Percentiles rank a stretch among this genome's conserved stretches.
phyloP scores from a whole-genome alignment of 2,888 invertebrate genomes.

The Caenorhabditis wallacei region DNA sequence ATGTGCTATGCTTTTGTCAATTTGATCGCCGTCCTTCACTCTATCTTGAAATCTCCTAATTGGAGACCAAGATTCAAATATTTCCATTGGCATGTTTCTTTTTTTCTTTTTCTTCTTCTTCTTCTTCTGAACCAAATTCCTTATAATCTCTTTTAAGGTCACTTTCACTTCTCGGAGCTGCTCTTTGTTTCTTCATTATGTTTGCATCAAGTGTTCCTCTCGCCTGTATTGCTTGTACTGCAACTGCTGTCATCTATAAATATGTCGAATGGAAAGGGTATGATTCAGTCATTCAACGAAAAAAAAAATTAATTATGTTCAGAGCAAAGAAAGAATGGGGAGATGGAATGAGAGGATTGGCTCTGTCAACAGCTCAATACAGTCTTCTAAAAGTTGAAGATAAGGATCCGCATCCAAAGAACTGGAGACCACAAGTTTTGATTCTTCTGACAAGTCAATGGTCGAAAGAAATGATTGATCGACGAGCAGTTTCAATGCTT shows the following conservation, averaged over 20 bases:
- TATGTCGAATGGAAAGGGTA: slow-evolving; percentile 98
- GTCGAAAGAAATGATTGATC: slow-evolving; percentile 83
- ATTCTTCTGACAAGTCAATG: slow-evolving; percentile 92
- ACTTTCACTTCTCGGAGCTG: slow-evolving; percentile 91
- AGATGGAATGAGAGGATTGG: slow-evolving; percentile 97
- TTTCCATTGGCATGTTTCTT: slow-evolving; percentile 92
- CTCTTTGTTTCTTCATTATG: slow-evolving; percentile 96
- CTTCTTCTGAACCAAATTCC: no score
- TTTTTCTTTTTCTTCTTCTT: neutral
- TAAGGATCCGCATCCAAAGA: slow-evolving; percentile 97
- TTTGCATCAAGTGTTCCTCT: slow-evolving; percentile 98
- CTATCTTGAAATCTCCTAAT: slow-evolving; percentile 93
- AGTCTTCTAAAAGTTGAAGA: slow-evolving; percentile 95
- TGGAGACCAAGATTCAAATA: slow-evolving; percentile 99
- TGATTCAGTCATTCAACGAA: neutral
- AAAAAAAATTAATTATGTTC: slow-evolving; percentile 19
- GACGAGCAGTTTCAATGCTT: slow-evolving; percentile 88
- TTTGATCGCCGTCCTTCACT: slow-evolving; percentile 97
- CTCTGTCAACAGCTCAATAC: slow-evolving; percentile 96
- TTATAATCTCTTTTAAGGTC: no score
- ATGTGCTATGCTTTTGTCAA: slow-evolving; percentile 99
- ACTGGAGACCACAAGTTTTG: slow-evolving; percentile 98
- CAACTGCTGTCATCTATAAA: slow-evolving; percentile 96
- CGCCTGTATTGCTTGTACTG: slow-evolving; percentile 93
- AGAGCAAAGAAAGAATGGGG: slow-evolving; percentile 99